Conservation (phyloP, 92 coral and sea anemone genomes). For the Parazoanthus swiftii region DNA sequence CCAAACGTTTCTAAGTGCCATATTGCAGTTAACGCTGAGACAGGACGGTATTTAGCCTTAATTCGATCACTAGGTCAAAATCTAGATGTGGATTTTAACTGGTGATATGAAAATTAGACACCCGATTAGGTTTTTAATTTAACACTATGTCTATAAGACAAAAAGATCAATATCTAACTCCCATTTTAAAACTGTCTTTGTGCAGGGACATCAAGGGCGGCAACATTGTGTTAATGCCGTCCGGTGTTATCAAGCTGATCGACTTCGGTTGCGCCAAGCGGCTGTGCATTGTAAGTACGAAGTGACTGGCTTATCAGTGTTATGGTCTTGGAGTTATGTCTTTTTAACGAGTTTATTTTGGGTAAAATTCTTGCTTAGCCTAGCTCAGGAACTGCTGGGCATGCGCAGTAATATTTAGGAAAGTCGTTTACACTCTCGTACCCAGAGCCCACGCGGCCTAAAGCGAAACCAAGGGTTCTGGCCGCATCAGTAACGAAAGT, state of each 20-base stretch:
- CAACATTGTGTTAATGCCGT: constrained; percentile 89
- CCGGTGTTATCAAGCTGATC: constrained; percentile 90
- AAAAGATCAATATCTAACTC: background rate
- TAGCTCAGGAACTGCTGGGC: too few species aligned
- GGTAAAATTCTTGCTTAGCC: background rate
- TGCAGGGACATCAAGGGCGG: constrained; percentile 98
- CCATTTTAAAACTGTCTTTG: background rate
- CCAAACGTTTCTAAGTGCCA: too few species aligned
- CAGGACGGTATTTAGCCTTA: too few species aligned
- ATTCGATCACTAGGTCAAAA: too few species aligned
- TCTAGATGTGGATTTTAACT: too few species aligned
- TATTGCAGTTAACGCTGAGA: too few species aligned
- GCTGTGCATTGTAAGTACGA: constrained; percentile 80
- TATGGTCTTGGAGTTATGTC: background rate
- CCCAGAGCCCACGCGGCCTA: too few species aligned
- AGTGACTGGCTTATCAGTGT: background rate
- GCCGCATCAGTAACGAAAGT: too few species aligned
- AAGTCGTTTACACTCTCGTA: too few species aligned
- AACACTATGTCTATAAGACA: background rate
- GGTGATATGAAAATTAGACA: too few species aligned
- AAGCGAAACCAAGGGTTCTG: too few species aligned
- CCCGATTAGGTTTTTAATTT: too few species aligned
- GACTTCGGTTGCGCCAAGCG: constrained; percentile 99
- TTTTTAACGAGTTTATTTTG: background rate
- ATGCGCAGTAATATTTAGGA: background rate